Conservation (phyloP, 2,888 invertebrate species). For the Limnephilus rhombicus region DNA sequence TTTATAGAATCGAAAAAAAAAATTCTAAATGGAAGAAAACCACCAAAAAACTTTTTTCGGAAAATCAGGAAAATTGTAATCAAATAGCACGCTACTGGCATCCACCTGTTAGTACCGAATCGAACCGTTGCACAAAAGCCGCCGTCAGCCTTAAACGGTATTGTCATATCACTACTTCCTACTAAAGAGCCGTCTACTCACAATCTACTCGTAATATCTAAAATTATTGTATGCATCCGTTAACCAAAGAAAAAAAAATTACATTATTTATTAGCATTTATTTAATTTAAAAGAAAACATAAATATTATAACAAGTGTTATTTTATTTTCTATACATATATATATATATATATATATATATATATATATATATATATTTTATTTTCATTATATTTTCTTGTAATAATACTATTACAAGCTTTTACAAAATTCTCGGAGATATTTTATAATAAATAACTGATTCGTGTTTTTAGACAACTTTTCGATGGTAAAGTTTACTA, state of each 20-base stretch:
- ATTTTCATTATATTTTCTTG: too few relatives aligned
- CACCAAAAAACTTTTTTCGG: neutral
- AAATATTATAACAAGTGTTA: neutral
- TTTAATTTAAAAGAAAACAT: neutral
- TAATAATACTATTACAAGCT: neutral
- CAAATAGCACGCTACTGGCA: neutral
- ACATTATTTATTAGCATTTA: neutral
- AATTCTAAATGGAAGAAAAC: neutral
- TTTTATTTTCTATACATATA: too few relatives aligned
- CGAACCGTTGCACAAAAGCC: neutral
- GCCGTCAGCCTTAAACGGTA: neutral
- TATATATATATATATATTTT: too few relatives aligned
- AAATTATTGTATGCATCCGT: neutral
- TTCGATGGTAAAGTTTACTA: too few relatives aligned
- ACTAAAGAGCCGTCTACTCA: neutral
- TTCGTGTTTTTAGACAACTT: too few relatives aligned
- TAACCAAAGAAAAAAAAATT: neutral
- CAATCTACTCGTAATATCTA: too few relatives aligned
- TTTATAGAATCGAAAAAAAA: too few relatives aligned
- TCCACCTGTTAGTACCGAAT: neutral
- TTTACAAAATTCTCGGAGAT: neutral
- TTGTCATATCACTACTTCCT: neutral
- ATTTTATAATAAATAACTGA: neutral
- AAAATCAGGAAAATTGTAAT: neutral
- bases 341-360: too few relatives aligned